phyloP scores from a whole-genome alignment of 2,888 invertebrate species.

The Lasioglossum pauxillum region DNA sequence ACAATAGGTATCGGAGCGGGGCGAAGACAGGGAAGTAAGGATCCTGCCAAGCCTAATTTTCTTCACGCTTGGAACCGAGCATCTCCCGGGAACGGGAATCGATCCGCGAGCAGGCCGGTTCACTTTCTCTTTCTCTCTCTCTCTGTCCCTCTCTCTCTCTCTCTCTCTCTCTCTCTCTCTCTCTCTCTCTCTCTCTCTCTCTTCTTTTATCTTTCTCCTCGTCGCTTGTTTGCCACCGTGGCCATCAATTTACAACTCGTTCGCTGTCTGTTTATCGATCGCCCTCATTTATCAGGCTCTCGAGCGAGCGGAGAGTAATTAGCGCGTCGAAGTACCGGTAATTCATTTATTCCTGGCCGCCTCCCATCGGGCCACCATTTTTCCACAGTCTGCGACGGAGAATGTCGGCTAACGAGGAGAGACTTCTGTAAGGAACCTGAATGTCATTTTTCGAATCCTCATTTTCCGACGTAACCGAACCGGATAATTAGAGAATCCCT shows the following conservation, averaged over 20 bases:
- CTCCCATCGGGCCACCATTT: constrained; percentile 22
- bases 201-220: neutral
- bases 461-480: neutral
- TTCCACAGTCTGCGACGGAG: neutral
- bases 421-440: neutral
- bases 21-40: neutral
- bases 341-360: constrained; percentile 19
- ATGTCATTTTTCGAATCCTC: neutral
- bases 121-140: neutral
- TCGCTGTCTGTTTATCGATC: constrained; percentile 28
- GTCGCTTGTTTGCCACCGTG: constrained; percentile 21
- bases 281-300: constrained; percentile 16
- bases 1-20: neutral
- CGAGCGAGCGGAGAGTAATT: constrained; percentile 25
- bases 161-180: neutral
- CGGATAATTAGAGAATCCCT: neutral
- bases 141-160: neutral
- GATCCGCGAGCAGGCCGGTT: neutral
- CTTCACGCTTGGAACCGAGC: neutral
- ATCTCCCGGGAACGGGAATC: neutral
- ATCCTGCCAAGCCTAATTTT: constrained; percentile 14
- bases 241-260: constrained; percentile 31
- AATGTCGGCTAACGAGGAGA: constrained; percentile 3
- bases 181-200: neutral
- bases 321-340: constrained; percentile 27